These are phyloP conservation scores for Ceratosolen solmsi DNA, from an alignment of 1,140 invertebrate species.

Conservation along the genomic window DNA sequence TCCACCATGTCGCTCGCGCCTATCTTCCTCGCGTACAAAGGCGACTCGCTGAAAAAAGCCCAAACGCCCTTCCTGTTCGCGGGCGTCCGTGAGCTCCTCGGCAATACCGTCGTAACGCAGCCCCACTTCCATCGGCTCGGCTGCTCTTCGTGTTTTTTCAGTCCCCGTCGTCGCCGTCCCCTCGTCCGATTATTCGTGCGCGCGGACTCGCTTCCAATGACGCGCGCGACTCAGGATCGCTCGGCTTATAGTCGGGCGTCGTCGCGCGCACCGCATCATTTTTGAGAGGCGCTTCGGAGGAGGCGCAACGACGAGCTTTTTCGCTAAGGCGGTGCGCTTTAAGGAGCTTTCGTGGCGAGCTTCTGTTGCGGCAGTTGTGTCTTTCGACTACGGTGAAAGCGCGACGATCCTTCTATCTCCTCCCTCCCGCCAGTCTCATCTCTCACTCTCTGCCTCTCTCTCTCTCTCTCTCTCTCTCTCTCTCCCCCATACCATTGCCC, in stretches of 20 bases:
- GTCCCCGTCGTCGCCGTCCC: neutral
- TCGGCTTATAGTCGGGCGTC: conserved; percentile 35
- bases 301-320: neutral
- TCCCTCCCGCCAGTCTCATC: neutral
- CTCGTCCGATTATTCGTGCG: conserved; percentile 23
- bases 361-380: no score
- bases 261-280: conserved; percentile 34
- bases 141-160: neutral
- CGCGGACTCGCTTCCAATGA: conserved; percentile 29
- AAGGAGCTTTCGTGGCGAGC: neutral
- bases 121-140: neutral
- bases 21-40: no score
- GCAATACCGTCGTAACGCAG: no score
- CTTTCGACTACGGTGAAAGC: neutral
- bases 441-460: neutral
- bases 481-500: no score
- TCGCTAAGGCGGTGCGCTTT: neutral
- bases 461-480: no score
- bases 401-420: neutral
- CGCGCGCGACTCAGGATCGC: conserved; percentile 35
- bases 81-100: no score
- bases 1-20: no score
- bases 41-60: no score
- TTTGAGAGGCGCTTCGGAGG: conserved; percentile 30
- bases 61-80: neutral